A percentile compares a stretch with the other conserved stretches of the same genome.
Conservation (phyloP, 2,797 vertebrate species). For the Phalloptychus januarius region DNA sequence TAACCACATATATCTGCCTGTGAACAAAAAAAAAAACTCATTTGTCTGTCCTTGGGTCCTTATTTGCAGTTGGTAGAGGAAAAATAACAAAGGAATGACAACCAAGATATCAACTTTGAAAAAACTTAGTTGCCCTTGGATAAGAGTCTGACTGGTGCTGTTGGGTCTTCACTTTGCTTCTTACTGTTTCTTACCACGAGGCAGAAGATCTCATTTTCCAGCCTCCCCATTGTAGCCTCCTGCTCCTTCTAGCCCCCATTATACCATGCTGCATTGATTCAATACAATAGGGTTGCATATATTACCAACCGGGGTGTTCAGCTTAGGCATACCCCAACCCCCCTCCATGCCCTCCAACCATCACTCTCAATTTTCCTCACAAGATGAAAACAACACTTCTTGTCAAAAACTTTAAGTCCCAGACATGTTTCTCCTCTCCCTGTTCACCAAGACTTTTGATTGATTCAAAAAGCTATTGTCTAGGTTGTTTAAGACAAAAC, state of each 20-base stretch:
- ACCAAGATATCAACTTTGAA: slow-evolving; percentile 15
- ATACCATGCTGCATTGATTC: slow-evolving; percentile 79
- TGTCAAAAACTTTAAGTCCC: slow-evolving; percentile 40
- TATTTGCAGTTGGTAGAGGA: slow-evolving; percentile 6
- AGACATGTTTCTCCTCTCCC: slow-evolving; percentile 17
- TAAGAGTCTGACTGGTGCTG: slow-evolving; percentile 23
- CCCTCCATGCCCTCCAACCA: slow-evolving; percentile 46
- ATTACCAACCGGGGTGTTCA: slow-evolving; percentile 71
- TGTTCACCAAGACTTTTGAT: slow-evolving; percentile 36
- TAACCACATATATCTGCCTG: slow-evolving; percentile 21
- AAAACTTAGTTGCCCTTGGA: slow-evolving; percentile 17
- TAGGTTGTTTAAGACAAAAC: not conserved
- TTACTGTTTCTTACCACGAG: slow-evolving; percentile 34
- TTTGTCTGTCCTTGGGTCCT: slow-evolving; percentile 41
- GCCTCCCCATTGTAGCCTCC: slow-evolving; percentile 30
- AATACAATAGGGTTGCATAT: slow-evolving; percentile 81
- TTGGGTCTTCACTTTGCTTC: slow-evolving; percentile 32
- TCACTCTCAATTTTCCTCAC: slow-evolving; percentile 59
- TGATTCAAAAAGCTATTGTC: slow-evolving; percentile 6
- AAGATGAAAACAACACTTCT: slow-evolving; percentile 33
- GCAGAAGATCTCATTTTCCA: slow-evolving; percentile 49
- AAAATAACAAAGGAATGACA: slow-evolving; percentile 28
- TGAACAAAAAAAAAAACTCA: slow-evolving; percentile 3
- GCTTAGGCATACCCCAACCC: slow-evolving; percentile 50
- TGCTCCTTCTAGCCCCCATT: slow-evolving; percentile 68